Evolutionary conservation across 35 echinoderm and acorn worm genomes (phyloP), one percentile per base, ranked within the genome.

Genomic region (Diadema setosum): DNA sequence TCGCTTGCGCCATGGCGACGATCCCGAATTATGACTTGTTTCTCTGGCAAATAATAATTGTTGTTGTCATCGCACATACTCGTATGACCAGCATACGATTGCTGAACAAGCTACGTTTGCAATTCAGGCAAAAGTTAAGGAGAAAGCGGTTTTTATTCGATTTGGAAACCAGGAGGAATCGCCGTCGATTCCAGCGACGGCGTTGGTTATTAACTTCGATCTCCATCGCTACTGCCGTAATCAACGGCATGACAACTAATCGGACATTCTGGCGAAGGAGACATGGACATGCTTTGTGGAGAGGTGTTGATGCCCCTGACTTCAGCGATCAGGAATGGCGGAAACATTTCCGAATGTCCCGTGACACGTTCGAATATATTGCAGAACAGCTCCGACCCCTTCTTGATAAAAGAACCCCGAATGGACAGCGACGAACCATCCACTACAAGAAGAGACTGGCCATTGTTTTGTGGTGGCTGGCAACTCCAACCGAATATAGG

Each of bases 271-370:
- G 63, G 63, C 63, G 63, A 26, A 5, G 26, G 63, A 67, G 11
- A 67, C 63, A 27, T 11, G 63, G 11, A 67, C 63, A 67, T 67
- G 11, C 26, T 12, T 27, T 67, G 63, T 11, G 11, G 26, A 11
- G 63, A 67, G 63, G 29, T 27, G 48, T 11, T 55, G 48, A n/a
- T 27, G 63, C 26, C 63, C 63, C 26, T 11, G 11, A 67, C 11
- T 67, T 67, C 26, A 12, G 5, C 11, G 26, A 67, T 67, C 11
- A 67, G 63, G 11, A 67, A 67, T 67, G 63, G 63, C 11, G 63
- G 63, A 65, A 89, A 55, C 83, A 94, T 55, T 94, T 90, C 80
- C 70, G 93, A 11, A 90, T 95, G 44, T 81, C 70, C 15, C 42
- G 84, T 31, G 42, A 75, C 9, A 84, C 92, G 32, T 91, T 91